phyloP scores from a whole-genome alignment of 2,113 vertebrate species.

The Grallaria varia region DNA sequence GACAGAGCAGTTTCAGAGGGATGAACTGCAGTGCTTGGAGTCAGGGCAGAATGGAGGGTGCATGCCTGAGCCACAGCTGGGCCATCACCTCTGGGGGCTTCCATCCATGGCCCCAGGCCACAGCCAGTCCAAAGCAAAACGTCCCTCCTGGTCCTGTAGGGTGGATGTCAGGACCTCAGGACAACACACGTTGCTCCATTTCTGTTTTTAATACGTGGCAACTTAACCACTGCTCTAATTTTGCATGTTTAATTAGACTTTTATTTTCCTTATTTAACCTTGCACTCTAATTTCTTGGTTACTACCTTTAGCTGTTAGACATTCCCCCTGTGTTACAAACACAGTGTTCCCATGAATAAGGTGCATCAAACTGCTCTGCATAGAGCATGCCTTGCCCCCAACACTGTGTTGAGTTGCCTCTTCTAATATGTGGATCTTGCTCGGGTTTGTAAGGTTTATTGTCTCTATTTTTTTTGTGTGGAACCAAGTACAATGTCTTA shows the following conservation, averaged over 20 bases:
- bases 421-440: neutral
- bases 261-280: neutral
- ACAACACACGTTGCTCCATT: rapidly evolving
- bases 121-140: neutral
- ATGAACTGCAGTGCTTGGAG: neutral
- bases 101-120: neutral
- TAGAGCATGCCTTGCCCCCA: neutral
- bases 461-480: neutral
- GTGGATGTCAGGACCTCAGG: neutral
- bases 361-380: neutral
- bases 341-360: neutral
- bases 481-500: neutral
- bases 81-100: rapidly evolving
- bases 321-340: neutral
- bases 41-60: rapidly evolving
- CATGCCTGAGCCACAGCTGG: neutral
- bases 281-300: neutral
- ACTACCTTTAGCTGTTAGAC: neutral
- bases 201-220: neutral
- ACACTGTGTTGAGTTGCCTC: too few species aligned
- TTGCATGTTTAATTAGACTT: neutral
- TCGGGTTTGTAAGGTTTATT: neutral
- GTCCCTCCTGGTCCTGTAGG: neutral
- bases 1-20: rapidly evolving
- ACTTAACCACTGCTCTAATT: neutral